phyloP scores from a whole-genome alignment of 2,888 invertebrate genomes.

The Rhopalosiphum nymphaeae region DNA sequence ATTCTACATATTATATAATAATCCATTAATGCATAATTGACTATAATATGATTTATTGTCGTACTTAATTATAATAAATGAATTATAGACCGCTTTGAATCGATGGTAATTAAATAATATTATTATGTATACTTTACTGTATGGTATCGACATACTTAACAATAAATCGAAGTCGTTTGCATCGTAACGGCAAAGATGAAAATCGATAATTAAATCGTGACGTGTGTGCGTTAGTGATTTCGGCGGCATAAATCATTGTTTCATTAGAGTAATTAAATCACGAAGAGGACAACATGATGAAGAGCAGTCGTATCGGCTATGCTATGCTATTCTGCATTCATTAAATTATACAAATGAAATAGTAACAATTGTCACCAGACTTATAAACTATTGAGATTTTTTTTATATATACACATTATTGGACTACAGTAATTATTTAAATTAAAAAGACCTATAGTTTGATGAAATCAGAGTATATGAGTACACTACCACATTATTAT shows the following conservation, averaged over 20 bases:
- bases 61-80: background rate
- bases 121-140: background rate
- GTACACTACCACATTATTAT: background rate
- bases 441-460: background rate
- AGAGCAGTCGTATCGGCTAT: background rate
- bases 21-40: background rate
- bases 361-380: background rate
- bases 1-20: background rate
- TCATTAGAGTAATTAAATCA: background rate
- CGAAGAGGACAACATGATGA: background rate
- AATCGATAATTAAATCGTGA: slow-evolving; percentile 31
- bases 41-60: background rate
- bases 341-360: slow-evolving; percentile 36
- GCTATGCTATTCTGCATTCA: background rate
- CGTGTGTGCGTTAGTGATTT: background rate
- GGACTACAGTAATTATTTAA: background rate
- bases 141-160: background rate
- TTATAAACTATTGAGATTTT: background rate
- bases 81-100: background rate
- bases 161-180: background rate
- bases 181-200: background rate
- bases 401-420: background rate
- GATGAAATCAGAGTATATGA: background rate
- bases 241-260: background rate
- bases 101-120: background rate